Percentiles rank a stretch among this genome's conserved stretches.
Conservation (phyloP, 2,888 invertebrate species). For the Dastarcus helophoroides region DNA sequence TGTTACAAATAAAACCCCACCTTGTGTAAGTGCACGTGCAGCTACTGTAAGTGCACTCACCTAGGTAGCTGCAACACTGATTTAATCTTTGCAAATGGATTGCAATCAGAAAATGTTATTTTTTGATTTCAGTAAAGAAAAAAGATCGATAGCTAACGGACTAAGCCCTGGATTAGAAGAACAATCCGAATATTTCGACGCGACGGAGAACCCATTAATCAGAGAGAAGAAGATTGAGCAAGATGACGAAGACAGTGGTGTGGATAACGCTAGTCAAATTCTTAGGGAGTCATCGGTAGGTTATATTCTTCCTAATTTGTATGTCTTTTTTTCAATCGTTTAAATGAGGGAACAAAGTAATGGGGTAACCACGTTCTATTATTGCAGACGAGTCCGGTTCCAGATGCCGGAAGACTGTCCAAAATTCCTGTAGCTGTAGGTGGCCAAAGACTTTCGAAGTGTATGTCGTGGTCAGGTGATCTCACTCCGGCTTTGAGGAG, state of each 20-base stretch:
- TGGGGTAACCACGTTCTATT: neutral
- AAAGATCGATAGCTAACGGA: conserved; percentile 35
- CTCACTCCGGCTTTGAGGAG: conserved; percentile 60
- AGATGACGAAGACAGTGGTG: conserved; percentile 36
- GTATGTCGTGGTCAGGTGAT: conserved; percentile 57
- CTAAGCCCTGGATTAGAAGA: conserved; percentile 57
- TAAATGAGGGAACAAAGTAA: neutral
- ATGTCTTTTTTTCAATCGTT: neutral
- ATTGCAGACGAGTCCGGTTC: conserved; percentile 32
- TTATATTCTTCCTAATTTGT: conserved; percentile 7
- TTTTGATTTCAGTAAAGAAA: conserved; percentile 23
- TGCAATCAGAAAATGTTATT: no score
- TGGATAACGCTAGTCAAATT: conserved; percentile 36
- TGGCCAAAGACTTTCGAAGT: conserved; percentile 49
- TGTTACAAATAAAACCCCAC: no score
- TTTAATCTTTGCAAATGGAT: no score
- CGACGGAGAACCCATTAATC: conserved; percentile 52
- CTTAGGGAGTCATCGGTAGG: conserved; percentile 34
- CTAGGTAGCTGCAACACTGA: no score
- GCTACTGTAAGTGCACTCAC: no score
- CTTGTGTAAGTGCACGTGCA: no score
- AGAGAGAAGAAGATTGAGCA: conserved; percentile 33
- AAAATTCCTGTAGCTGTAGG: conserved; percentile 56
- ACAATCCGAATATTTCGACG: conserved; percentile 70
- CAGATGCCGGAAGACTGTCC: conserved; percentile 40